Evolutionary conservation across 23 tunicate genomes (phyloP), one percentile per base, ranked within the genome.

Genomic region (Styela clava): DNA sequence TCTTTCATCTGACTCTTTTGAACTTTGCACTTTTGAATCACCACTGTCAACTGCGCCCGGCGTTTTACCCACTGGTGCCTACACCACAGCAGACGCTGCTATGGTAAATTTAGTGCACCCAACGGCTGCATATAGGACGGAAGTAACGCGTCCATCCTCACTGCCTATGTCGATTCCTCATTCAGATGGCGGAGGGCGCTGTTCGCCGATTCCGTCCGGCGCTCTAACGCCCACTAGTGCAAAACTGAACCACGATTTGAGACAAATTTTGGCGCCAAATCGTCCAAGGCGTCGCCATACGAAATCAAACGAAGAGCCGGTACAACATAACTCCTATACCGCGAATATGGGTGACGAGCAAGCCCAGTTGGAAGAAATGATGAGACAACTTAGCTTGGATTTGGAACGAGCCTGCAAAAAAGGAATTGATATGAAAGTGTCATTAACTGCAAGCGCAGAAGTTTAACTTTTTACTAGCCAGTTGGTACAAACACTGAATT

Each of bases 1-100:
- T 56, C 64, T 89, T 74, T 89, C 95, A 0, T 74, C 89, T 31
- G 94, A 88, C 35, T 89, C 95, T 31, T 89, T 89, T 33, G 86
- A 89, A 30, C 69, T 89, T 44, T 89, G 95, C 86, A 74, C 74
- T 27, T 89, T 85, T 31, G 79, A 82, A 7, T 33, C 65, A 23
- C 33, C 82, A 1, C 7, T 74, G 61, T 62, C 64, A 7, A 61
- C 30, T 2, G 72, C 80, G 20, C 35, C 61, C 56, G 56, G 56
- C 9, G 56, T 44, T 44, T 44, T 44, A 12, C 56, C 56, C 56
- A 44, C 56, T 7, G 56, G 56, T 12, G 56, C 12, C 9, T 28
- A 69, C 29, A 35, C 65, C 9, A 51, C 62, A 2, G 2, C 78
- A 24, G 32, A 36, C 32, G 26, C 63, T 31, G 26, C 63, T 31